Conservation (phyloP, 2,797 vertebrate species). For the Buceros bicornis region DNA sequence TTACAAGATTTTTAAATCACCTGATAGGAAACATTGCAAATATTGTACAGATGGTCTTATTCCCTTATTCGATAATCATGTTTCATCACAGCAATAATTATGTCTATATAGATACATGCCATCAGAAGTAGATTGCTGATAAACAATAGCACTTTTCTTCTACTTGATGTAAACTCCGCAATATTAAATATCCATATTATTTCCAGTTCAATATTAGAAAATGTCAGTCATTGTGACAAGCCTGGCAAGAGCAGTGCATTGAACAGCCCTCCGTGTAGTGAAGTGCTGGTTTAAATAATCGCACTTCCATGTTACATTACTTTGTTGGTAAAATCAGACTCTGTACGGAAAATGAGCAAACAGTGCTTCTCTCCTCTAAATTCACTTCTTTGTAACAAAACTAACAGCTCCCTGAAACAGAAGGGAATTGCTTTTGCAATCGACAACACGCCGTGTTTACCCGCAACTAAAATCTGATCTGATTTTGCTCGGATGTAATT, state of each 20-base stretch:
- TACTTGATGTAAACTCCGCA: constrained; percentile 79
- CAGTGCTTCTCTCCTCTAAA: constrained; percentile 28
- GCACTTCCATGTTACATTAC: constrained; percentile 71
- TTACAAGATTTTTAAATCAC: constrained; percentile 68
- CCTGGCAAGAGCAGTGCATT: constrained; percentile 67
- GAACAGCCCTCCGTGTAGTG: constrained; percentile 67
- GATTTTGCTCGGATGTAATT: constrained; percentile 46
- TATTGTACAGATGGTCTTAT: constrained; percentile 75
- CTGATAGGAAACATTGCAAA: constrained; percentile 70
- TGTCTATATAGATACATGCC: constrained; percentile 74
- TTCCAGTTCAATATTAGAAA: constrained; percentile 85
- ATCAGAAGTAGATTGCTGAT: constrained; percentile 80
- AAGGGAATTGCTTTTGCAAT: constrained; percentile 37
- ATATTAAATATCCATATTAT: constrained; percentile 86
- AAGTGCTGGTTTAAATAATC: constrained; percentile 75
- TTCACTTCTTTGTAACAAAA: constrained; percentile 62
- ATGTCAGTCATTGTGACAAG: constrained; percentile 83
- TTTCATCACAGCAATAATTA: constrained; percentile 80
- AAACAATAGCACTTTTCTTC: constrained; percentile 81
- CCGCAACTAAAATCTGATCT: constrained; percentile 33
- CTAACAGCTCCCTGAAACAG: constrained; percentile 51
- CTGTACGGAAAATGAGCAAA: constrained; percentile 62
- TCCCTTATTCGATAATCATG: constrained; percentile 73
- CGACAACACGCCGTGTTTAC: background rate
- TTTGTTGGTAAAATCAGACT: constrained; percentile 79